These are phyloP conservation scores for Archips xylosteana DNA, from an alignment of 2,888 invertebrate genomes.

Conservation along the genomic window DNA sequence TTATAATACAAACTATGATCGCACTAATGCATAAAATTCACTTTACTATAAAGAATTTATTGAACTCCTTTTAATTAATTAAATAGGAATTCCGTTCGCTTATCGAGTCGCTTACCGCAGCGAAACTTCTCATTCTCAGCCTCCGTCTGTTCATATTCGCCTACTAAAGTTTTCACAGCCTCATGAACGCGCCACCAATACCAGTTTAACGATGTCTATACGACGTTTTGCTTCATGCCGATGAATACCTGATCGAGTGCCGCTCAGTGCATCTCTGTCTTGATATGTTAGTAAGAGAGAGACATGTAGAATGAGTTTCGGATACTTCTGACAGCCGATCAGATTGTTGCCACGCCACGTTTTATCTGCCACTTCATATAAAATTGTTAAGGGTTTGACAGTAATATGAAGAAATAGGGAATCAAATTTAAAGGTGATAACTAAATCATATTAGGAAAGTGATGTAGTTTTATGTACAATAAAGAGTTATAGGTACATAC, in stretches of 20 bases:
- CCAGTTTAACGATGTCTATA: slow-evolving; percentile 16
- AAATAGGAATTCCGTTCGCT: background rate
- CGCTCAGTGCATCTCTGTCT: background rate
- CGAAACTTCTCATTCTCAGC: slow-evolving; percentile 16
- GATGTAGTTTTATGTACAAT: too few species aligned
- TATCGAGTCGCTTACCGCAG: background rate
- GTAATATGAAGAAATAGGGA: background rate
- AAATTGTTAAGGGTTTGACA: slow-evolving; percentile 9
- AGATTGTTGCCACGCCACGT: background rate
- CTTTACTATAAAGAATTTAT: background rate
- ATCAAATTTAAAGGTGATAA: background rate
- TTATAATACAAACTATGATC: too few species aligned
- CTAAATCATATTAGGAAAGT: background rate
- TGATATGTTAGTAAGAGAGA: background rate
- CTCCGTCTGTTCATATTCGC: slow-evolving; percentile 16
- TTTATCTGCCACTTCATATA: background rate
- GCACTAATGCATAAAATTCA: too few species aligned
- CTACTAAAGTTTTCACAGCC: slow-evolving; percentile 39
- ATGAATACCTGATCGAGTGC: slow-evolving; percentile 22
- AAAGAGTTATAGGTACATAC: too few species aligned
- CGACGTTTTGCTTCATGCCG: slow-evolving; percentile 3
- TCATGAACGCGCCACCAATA: slow-evolving; percentile 35
- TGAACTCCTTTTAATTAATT: background rate
- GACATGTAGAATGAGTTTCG: background rate
- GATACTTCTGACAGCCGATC: background rate